Base-by-base conservation (phyloP, 92 coral and sea anemone species). In the Phymanthus crucifer region DNA sequence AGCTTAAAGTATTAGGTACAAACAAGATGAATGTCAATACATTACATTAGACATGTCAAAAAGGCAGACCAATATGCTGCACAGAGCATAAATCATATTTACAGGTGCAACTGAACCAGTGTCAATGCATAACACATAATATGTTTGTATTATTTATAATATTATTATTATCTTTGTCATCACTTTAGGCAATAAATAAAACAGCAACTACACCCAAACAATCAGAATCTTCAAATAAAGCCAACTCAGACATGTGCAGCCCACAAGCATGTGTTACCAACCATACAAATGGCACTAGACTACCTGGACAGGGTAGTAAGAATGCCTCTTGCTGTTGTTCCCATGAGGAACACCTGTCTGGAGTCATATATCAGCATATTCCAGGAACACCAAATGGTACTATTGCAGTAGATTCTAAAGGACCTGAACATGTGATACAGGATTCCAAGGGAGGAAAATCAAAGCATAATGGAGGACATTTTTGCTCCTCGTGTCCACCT, bases 401-500 rank as follows among this genome's bases (percentile, higher is more conserved):
- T 61, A 78, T 89, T 27, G 50, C 86, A 74, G 73, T 83, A 9
- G 97, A 92, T 5, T 36, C 88, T 8, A 71, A 89, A 31, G 82
- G 72, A 23, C 50, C 89, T 40, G 88, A 82, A 27, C 84, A 76
- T 27, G 66, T 65, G 10, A 32, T 77, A 37, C 91, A 89, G 58
- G 97, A 93, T 36, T 67, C 84, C 21, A 93, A 93, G 74, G 72
- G 83, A 24, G 29, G 86, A 17, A 76, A 81, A 54, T 75, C 87
- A 7, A 93, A 93, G 73, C 97, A 92, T 19, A 75, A 84, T 57
- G 78, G 88, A 6, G 89, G 87, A 9, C 94, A 90, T 68, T 90
- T 91, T 77, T 90, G 97, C 43, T 87, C 94, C 0, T 77, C 90
- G 0, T 93, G 97, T 32, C 97, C 97, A 2, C 97, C 97, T 1